A percentile compares a stretch with the other conserved stretches of the same genome.
These are phyloP conservation scores for Coptodon bakossiorum DNA, from an alignment of 2,113 vertebrate genomes.

Conservation along the genomic window DNA sequence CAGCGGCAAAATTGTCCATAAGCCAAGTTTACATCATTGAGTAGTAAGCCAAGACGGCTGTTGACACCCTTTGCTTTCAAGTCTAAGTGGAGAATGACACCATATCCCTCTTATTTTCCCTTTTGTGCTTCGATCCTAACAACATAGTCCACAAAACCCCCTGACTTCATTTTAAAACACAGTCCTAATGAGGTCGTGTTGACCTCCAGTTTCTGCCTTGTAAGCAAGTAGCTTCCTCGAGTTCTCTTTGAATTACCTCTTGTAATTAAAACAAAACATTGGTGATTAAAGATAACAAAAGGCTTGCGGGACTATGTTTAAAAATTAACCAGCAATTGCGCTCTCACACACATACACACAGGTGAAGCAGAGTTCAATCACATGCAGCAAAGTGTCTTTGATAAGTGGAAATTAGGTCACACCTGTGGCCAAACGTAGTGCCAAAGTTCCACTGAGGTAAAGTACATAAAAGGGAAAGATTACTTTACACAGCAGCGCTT, in stretches of 20 bases:
- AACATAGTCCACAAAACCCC: background rate
- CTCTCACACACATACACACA: background rate
- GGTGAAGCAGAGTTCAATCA: background rate
- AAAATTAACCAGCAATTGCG: background rate
- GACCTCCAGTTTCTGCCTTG: background rate
- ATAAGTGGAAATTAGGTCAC: conserved; percentile 4
- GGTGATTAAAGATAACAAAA: background rate
- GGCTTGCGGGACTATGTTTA: background rate
- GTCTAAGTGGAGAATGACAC: background rate
- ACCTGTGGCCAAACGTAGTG: background rate
- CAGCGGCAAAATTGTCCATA: background rate
- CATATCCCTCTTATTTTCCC: background rate
- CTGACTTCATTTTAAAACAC: background rate
- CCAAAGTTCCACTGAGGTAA: background rate
- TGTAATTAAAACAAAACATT: background rate
- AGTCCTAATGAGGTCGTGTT: background rate
- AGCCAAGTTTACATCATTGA: conserved; percentile 33
- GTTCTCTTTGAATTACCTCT: background rate
- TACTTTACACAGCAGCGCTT: background rate
- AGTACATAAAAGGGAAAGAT: background rate
- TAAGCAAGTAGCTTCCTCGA: background rate
- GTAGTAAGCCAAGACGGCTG: conserved; percentile 14
- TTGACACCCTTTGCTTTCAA: conserved; percentile 19
- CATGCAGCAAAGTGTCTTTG: background rate
- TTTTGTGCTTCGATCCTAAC: background rate